These are phyloP conservation scores for Petrocephalus microphthalmus DNA, from an alignment of 2,113 vertebrate species.

Conservation along the genomic window DNA sequence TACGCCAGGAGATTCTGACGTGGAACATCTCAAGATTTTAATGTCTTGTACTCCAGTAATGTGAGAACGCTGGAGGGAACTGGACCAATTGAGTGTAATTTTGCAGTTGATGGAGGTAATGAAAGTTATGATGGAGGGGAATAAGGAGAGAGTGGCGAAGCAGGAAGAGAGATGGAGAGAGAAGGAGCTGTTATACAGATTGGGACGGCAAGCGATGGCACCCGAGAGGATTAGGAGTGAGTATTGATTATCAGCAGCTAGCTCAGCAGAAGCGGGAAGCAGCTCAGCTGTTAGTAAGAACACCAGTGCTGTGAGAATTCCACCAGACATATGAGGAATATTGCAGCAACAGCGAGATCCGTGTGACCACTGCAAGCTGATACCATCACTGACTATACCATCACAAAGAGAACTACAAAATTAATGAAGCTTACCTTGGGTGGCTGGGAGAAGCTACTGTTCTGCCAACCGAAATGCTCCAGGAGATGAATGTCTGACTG, in stretches of 20 bases:
- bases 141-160: background rate
- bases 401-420: background rate
- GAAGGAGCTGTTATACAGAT: background rate
- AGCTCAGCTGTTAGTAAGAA: background rate
- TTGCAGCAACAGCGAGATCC: background rate
- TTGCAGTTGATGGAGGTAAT: background rate
- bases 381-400: background rate
- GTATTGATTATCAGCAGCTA: background rate
- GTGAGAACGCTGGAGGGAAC: background rate
- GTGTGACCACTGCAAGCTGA: background rate
- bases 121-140: background rate
- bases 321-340: background rate
- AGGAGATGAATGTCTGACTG: background rate
- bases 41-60: background rate
- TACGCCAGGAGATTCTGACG: background rate
- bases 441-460: background rate
- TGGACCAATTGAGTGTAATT: background rate
- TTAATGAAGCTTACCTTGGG: background rate
- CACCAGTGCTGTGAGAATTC: background rate
- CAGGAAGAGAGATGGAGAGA: background rate
- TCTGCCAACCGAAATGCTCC: background rate
- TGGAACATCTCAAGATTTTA: background rate
- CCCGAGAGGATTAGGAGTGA: background rate
- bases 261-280: background rate
- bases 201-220: background rate